Conservation (phyloP, 2,113 vertebrate species). For the Python bivittatus region DNA sequence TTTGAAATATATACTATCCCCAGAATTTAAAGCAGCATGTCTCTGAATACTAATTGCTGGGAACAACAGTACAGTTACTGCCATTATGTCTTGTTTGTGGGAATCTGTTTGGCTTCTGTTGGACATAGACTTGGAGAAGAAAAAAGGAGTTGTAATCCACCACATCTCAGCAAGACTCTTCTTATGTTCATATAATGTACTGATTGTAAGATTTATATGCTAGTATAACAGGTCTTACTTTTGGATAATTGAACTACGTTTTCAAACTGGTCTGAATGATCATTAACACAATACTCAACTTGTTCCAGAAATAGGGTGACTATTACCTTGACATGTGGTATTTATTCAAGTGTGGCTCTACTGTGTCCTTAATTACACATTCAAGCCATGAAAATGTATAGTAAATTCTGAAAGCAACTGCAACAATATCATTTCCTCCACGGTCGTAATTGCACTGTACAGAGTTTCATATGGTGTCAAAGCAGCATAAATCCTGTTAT, state of each 20-base stretch:
- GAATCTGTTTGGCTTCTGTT: neutral
- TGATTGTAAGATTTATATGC: neutral
- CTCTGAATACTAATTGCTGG: neutral
- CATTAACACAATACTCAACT: neutral
- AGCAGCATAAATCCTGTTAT: conserved; percentile 37
- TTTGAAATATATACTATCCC: neutral
- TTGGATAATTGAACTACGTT: neutral
- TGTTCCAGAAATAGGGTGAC: neutral
- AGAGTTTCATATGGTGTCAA: conserved; percentile 37
- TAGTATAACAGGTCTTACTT: neutral
- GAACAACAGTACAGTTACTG: neutral
- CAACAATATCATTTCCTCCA: conserved; percentile 33
- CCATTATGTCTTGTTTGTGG: neutral
- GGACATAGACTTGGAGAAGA: neutral
- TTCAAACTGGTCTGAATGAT: conserved; percentile 18
- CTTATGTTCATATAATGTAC: neutral
- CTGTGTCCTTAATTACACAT: conserved; percentile 50
- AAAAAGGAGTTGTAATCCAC: neutral
- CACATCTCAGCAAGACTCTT: neutral
- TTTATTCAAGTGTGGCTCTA: conserved; percentile 36
- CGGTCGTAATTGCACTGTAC: conserved; percentile 39
- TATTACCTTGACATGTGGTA: conserved; percentile 30
- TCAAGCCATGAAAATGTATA: conserved; percentile 21
- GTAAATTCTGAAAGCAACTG: conserved; percentile 34
- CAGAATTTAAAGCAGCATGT: neutral